Evolutionary conservation across 2,797 vertebrate species (phyloP), one percentile per base, ranked within the genome.

Genomic region (Syndactyla subalaris): DNA sequence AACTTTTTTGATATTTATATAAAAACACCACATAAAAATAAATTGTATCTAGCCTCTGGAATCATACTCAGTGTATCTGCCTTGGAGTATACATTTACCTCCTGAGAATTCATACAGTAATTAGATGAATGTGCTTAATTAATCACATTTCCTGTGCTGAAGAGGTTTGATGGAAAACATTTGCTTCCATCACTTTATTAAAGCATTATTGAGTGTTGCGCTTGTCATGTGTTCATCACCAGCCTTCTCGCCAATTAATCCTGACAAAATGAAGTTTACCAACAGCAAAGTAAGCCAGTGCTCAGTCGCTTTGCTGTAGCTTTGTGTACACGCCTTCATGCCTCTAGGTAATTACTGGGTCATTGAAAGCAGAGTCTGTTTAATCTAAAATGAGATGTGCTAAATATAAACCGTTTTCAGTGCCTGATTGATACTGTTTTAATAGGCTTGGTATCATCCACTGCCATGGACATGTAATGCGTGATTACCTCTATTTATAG

Each of bases 271-370:
- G 38, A 95, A 97, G 87, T 96, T 92, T 96, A 95, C 93, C 55
- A 86, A 94, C 74, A 88, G 95, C 95, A 96, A 96, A 97, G 95
- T 58, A 95, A 96, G 86, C 72, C 74, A 41, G 78, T 19, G 61
- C 80, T 95, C 91, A 92, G 76, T 94, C 14, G 2, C 96, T 91
- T 88, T 96, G 67, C 86, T 83, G 83, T 89, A 95, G 85, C 93
- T 96, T 95, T 92, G 92, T 18, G 27, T 96, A 93, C 92, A 93
- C 97, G 95, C 93, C 85, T 93, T 62, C 73, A 82, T 96, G 95
- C 96, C 96, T 96, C 93, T 93, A 96, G 96, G 94, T 97, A 98
- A 98, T 98, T 97, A 93, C 85, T 63, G 95, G 76, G 39, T 96
- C 97, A 96, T 92, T 96, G 93, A 83, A 93, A 97, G 71, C 85